Base-by-base conservation (phyloP, 2,888 invertebrate genomes). In the Eulithis prunata region DNA sequence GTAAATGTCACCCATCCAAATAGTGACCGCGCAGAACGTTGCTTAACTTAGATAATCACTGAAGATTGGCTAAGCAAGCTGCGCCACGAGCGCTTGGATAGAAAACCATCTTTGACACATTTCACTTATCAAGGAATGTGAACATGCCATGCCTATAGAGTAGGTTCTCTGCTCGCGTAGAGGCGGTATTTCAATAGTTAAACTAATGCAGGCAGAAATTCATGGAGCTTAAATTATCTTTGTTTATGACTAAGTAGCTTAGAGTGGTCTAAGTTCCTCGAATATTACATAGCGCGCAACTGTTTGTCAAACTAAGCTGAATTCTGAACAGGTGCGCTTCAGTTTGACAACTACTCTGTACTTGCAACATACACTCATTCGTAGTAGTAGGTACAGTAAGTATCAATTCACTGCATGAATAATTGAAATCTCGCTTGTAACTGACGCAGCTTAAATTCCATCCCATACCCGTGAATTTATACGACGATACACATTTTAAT, bases 401-500 rank as follows among this genome's bases (percentile, higher is more conserved):
- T 21, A 47, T 49, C 36, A 38, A 5, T 57, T 57, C 14, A 6
- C 8, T 36, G 14, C 11, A 57, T 57, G 47, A 57, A 57, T 57
- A 57, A 47, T 57, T 47, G 36, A 57, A 36, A 36, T 47, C 7
- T 13, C 47, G 38, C 47, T 38, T 49, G 47, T 57, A 36, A 57
- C 36, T 36, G 47, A 21, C 46, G 10, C 46, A 10, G 57, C 32
- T 57, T 46, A 57, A 57, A 57, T 57, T 49, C 36, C 14, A 12
- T n/a, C 45, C 8, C 14, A 36, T 5, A 14, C 36, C 32, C 46
- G 38, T 41, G 38, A 38, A 57, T 47, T 49, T 36, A 49, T 32
- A 51, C 21, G 43, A 32, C 45, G 46, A 47, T 46, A 45, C 28
- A 28, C 2, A 51, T n/a, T 8, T 46, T 12, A 36, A 47, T 21